Conservation (phyloP, 2,113 vertebrate genomes). For the Coturnix japonica region DNA sequence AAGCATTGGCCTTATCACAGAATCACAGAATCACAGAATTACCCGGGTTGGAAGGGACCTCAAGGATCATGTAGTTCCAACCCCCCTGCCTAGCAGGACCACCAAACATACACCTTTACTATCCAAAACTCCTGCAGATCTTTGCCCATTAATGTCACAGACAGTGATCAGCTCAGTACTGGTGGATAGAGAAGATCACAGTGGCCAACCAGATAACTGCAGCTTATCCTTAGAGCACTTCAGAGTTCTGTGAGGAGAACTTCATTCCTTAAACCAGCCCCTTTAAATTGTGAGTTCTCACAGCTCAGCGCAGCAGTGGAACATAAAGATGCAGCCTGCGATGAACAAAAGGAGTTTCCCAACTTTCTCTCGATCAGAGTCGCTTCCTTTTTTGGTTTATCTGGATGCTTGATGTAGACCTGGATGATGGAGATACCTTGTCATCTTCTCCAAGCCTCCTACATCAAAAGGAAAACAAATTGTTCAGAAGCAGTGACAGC, state of each 20-base stretch:
- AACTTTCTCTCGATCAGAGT: background rate
- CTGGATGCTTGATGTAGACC: background rate
- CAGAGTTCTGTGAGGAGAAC: background rate
- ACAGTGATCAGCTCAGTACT: background rate
- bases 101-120: too few relatives aligned
- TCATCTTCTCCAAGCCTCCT: background rate
- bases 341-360: background rate
- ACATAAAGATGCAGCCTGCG: background rate
- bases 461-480: background rate
- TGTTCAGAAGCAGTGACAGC: background rate
- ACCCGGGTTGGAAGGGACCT: too few relatives aligned
- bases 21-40: too few relatives aligned
- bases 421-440: background rate
- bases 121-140: slow-evolving; percentile 24
- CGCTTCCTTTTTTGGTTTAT: background rate
- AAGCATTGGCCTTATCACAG: slow-evolving; percentile 8
- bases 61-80: too few relatives aligned
- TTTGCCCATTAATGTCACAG: background rate
- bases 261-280: background rate
- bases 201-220: background rate
- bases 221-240: background rate
- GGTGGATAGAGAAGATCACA: background rate
- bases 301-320: background rate
- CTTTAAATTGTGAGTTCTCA: background rate
- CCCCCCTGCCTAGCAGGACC: too few relatives aligned